Base-by-base conservation (phyloP, 2,888 invertebrate genomes). In the Bombylius major region DNA sequence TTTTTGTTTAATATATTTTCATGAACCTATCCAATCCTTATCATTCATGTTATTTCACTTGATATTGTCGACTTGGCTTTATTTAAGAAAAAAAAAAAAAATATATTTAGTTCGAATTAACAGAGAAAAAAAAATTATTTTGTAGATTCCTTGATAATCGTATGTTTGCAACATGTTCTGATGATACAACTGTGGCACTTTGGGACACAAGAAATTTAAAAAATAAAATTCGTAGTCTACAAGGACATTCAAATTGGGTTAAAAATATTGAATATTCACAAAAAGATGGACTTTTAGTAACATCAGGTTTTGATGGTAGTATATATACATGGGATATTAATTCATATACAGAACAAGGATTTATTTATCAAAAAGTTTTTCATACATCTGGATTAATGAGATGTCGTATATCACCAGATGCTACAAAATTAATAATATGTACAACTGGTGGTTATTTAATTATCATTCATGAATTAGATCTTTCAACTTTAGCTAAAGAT, bases 311-410 rank as follows among this genome's bases (percentile, higher is more conserved):
- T 68, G 95, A 96, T 72, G 94, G 94, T 13, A 89, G 88, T 66
- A 89, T 96, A 67, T 92, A 87, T 66, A 87, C 92, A 0, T 96
- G 96, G 96, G 91, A 95, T 69, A 88, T 95, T 39, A 92, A 92
- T 70, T 87, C 86, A 67, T 87, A 80, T 61, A 86, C 88, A 1
- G 89, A 89, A 69, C 83, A 81, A 66, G 87, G 85, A 63, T 78
- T 87, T 64, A 78, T 86, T 48, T 86, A 86, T 69, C 85, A 87
- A 67, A 82, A 88, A 68, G 87, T 92, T 12, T 93, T 95, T 70
- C 84, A 90, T 67, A 90, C 91, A 56, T 87, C 88, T 58, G 82
- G 80, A 2, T 58, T 74, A 6, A 73, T 73, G 73, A 77, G 96
- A 54, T 93, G 91, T 65, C 83, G 90, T 57, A 76, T 96, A 62